Conservation (phyloP, 53 echinoderm and acorn worm species). For the Pentamera pediparva region DNA sequence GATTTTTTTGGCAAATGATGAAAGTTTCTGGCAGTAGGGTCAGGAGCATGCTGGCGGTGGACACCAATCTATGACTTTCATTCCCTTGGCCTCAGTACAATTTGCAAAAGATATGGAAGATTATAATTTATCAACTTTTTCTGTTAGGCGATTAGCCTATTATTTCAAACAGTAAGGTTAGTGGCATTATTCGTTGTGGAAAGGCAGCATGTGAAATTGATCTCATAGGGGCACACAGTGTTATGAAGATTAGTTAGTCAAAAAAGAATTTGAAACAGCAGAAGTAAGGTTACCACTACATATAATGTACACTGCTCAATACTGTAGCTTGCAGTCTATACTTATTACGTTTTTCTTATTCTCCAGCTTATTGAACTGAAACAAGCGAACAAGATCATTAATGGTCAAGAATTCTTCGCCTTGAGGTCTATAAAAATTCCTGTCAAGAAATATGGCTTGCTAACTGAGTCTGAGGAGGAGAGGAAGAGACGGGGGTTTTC, state of each 20-base stretch:
- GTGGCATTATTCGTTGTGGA: too few relatives aligned
- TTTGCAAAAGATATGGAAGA: too few relatives aligned
- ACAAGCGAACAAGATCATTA: slow-evolving; percentile 82
- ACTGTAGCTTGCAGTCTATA: background rate
- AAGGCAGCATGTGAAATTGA: too few relatives aligned
- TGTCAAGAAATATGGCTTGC: slow-evolving; percentile 67
- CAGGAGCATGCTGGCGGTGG: too few relatives aligned
- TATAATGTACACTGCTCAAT: background rate
- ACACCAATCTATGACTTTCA: too few relatives aligned
- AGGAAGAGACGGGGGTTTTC: background rate
- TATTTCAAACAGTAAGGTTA: too few relatives aligned
- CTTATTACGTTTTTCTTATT: background rate
- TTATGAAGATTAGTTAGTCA: background rate
- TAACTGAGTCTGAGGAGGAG: slow-evolving; percentile 68
- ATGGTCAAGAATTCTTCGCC: slow-evolving; percentile 85
- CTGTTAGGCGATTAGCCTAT: too few relatives aligned
- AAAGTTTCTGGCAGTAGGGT: too few relatives aligned
- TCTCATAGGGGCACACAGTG: too few relatives aligned
- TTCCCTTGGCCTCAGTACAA: too few relatives aligned
- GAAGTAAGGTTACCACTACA: background rate
- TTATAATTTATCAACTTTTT: too few relatives aligned
- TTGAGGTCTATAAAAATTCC: slow-evolving; percentile 75
- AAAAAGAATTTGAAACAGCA: background rate
- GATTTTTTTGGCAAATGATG: too few relatives aligned
- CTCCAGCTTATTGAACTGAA: slow-evolving; percentile 81